Evolutionary conservation across 1,140 invertebrate species (phyloP).

Genomic region (Trachelipus rathkii): DNA sequence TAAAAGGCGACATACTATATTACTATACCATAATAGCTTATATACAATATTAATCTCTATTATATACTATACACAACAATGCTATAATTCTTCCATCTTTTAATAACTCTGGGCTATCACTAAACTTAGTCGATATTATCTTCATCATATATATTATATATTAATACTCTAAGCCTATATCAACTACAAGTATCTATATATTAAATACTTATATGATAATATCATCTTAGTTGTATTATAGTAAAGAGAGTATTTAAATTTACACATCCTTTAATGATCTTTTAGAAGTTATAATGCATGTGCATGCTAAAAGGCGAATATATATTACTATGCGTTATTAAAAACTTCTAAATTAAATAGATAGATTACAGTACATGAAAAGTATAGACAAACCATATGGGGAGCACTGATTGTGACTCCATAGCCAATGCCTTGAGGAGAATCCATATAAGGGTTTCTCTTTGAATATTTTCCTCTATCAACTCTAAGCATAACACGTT

Average conservation of each 20-base stretch:
- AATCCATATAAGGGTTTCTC: constrained; percentile 67
- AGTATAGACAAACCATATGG: constrained; percentile 75
- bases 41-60: no score
- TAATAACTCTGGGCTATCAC: constrained; percentile 67
- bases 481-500: constrained; percentile 76
- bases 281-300: constrained; percentile 85
- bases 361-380: not conserved
- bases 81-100: constrained; percentile 52
- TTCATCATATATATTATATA: no score
- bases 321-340: constrained; percentile 1
- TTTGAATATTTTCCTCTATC: constrained; percentile 77
- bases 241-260: no score
- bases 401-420: constrained; percentile 95
- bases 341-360: not conserved
- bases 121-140: constrained; percentile 75
- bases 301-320: constrained; percentile 65
- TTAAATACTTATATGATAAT: no score
- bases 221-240: no score
- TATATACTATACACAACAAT: not conserved
- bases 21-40: no score
- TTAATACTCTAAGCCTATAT: no score
- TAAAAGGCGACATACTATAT: no score
- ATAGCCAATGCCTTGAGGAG: constrained; percentile 53
- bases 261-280: constrained; percentile 74
- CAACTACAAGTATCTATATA: no score